Evolutionary conservation across 2,113 vertebrate species (phyloP).

Genomic region (Pionites leucogaster): DNA sequence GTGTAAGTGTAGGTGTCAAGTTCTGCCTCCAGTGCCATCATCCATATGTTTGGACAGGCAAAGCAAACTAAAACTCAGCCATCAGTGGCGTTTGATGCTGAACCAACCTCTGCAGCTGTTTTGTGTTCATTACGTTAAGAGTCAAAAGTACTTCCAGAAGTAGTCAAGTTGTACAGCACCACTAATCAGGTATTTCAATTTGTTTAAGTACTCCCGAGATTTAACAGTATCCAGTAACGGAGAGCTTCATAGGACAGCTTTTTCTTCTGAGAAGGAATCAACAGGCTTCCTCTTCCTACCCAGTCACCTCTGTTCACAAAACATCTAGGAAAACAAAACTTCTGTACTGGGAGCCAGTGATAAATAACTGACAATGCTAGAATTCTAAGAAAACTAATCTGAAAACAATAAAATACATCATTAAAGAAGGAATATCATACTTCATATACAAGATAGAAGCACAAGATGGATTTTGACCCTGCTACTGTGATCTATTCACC

Average conservation of each 20-base stretch:
- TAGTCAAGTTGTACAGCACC: background rate
- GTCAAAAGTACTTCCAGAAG: constrained; percentile 8
- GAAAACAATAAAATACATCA: background rate
- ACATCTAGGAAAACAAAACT: background rate
- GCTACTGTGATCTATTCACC: background rate
- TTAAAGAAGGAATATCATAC: background rate
- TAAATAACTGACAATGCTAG: background rate
- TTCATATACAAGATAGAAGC: background rate
- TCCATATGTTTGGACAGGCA: background rate
- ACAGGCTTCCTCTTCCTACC: background rate
- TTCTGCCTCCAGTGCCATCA: constrained; percentile 11
- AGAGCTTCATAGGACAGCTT: background rate
- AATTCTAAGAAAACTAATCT: background rate
- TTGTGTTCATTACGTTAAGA: background rate
- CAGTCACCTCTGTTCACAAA: background rate
- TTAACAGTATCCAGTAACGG: background rate
- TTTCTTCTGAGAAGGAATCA: background rate
- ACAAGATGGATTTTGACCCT: background rate
- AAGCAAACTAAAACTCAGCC: background rate
- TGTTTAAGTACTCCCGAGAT: background rate
- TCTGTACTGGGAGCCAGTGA: background rate
- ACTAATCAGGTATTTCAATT: background rate
- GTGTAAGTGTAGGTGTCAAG: background rate
- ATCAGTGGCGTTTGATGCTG: background rate
- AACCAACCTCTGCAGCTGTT: constrained; percentile 14